phyloP scores from a whole-genome alignment of 2,113 vertebrate genomes.

The Callospermophilus lateralis region DNA sequence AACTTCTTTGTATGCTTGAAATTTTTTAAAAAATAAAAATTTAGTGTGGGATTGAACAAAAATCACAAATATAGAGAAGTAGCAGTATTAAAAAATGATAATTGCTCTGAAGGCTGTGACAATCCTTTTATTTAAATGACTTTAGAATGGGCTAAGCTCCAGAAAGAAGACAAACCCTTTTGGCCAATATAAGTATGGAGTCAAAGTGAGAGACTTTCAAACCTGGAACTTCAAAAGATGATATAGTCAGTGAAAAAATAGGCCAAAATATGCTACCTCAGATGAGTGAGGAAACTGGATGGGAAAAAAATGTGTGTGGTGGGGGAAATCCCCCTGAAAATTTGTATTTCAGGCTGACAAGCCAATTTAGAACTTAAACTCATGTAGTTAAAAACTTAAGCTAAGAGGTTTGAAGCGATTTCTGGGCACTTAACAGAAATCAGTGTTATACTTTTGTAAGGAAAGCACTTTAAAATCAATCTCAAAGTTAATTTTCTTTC shows the following conservation, averaged over 20 bases:
- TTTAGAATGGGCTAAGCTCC: background rate
- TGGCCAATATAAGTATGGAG: background rate
- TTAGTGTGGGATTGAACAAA: background rate
- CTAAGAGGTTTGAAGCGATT: slow-evolving; percentile 11
- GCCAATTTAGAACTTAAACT: background rate
- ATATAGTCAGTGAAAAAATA: background rate
- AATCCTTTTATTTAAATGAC: background rate
- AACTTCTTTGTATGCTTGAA: background rate
- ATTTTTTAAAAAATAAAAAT: background rate
- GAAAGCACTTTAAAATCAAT: slow-evolving; percentile 12
- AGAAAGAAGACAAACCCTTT: background rate
- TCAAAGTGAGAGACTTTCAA: background rate
- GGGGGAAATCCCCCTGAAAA: background rate
- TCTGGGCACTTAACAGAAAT: background rate
- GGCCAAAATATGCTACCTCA: background rate
- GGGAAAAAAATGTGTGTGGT: background rate
- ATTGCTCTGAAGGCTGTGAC: background rate
- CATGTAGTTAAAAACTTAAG: background rate
- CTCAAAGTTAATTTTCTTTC: background rate
- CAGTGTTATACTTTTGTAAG: background rate
- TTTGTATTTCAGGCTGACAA: background rate
- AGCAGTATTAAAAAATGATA: background rate
- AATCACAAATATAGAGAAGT: slow-evolving; percentile 3
- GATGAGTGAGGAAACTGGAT: background rate
- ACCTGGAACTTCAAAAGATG: background rate